Base-by-base conservation (phyloP, 2,113 vertebrate species). In the Baryphthengus martii region DNA sequence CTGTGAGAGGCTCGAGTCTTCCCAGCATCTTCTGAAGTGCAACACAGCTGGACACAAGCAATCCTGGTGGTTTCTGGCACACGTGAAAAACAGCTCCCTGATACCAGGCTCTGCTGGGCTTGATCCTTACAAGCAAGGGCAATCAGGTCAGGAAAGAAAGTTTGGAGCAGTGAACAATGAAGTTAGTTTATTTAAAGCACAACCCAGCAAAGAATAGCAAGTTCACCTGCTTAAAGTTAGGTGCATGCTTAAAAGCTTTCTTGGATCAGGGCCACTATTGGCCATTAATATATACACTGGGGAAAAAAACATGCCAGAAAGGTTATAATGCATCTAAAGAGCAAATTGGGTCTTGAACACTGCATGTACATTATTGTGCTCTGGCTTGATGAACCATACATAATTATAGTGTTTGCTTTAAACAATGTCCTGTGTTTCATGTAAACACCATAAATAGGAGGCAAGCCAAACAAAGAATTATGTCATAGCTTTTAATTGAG, bases 341-440 rank as follows among this genome's bases (percentile, higher is more conserved):
- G 59, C 62, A 93, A 83, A 78, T 3, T 56, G 29, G 67, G 29
- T 56, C 66, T 63, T 89, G 31, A 83, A 56, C 53, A 3, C 58
- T 26, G 52, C n/a, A 73, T 40, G 47, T 53, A 45, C 55, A 16
- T 89, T 66, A 53, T n/a, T 95, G 79, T 72, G 61, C 77, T 86
- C 75, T 55, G 79, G 71, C 59, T 72, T 94, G 92, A 65, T 81
- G 68, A 86, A 75, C 68, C 94, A 68, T 49, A 70, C 44, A 9
- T 65, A 90, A 92, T 92, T 78, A 61, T 0, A 78, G 68, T 47
- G 28, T 90, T 93, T 81, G 65, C 37, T 75, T 84, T 68, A 86
- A 96, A 90, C 86, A 83, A 77, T 67, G 85, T 86, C 58, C 76
- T 56, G 10, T 77, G 82, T 88, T 95, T 90, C 85, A 65, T 72